Percentiles rank a stretch among this genome's conserved stretches.
Conservation (phyloP, 2,888 invertebrate genomes). For the Gastracanthus pulcherrimus region DNA sequence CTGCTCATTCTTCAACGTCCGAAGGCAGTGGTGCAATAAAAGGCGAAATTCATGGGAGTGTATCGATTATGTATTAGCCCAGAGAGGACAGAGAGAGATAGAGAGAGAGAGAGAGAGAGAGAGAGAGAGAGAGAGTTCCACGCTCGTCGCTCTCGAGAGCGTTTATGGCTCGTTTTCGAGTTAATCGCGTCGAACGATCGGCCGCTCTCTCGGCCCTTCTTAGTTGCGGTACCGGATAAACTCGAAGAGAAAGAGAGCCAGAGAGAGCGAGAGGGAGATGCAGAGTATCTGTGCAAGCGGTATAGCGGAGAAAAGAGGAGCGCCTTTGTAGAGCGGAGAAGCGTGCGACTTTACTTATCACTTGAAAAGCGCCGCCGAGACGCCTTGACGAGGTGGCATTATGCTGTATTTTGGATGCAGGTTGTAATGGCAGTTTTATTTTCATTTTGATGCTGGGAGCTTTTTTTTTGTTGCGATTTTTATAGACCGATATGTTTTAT, state of each 20-base stretch:
- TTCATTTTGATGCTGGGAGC: too few species aligned
- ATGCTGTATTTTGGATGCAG: too few species aligned
- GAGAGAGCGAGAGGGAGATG: too few species aligned
- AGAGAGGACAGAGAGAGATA: background rate
- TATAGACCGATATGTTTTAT: too few species aligned
- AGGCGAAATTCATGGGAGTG: conserved; percentile 20
- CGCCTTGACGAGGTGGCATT: too few species aligned
- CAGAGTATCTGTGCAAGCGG: background rate
- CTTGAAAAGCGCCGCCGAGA: background rate
- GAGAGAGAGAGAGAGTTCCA: too few species aligned
- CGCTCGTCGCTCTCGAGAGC: too few species aligned
- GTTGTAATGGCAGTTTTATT: too few species aligned
- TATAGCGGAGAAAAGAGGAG: conserved; percentile 23
- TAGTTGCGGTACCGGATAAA: background rate
- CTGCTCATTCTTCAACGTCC: too few species aligned
- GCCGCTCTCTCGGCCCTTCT: background rate
- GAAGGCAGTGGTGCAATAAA: conserved; percentile 7
- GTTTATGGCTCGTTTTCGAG: conserved; percentile 44
- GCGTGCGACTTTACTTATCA: conserved; percentile 21
- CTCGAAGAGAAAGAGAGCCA: too few species aligned
- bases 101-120: too few species aligned
- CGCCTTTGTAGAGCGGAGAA: background rate
- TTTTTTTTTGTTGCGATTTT: too few species aligned
- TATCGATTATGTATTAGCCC: conserved; percentile 49
- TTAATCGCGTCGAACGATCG: conserved; percentile 50